Base-by-base conservation (phyloP, 1,140 invertebrate species). In the Coenobita brevimanus region DNA sequence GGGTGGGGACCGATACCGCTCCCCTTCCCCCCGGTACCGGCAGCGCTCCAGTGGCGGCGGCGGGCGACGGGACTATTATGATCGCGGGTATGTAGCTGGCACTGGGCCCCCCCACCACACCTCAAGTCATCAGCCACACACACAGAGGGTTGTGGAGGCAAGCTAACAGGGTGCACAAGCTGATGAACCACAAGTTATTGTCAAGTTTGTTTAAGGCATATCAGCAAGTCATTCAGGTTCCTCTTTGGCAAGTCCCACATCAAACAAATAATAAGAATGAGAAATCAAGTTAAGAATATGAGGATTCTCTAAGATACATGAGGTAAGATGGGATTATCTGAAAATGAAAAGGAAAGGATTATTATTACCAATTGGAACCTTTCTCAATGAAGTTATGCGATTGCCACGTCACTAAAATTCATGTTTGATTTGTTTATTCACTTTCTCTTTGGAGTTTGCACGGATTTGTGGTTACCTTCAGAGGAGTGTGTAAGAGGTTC, bases 171-270 rank as follows among this genome's bases (percentile, higher is more conserved):
- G 82, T 71, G 82, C 82, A 75, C 69, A 85, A 85, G 82, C 73
- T 85, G 82, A 85, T 85, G 71, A 85, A 85, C 82, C 82, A 75
- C 82, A 85, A 85, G 82, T 85, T 85, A 85, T 76, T 76, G 82
- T 85, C 46, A 85, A 85, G 82, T 69, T 85, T 75, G 71, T 85
- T 78, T 50, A 50, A 85, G 75, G 82, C 71, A 85, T 85, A 75
- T 54, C 73, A 85, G 54, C 60, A 50, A 85, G 75, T 69, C 57
- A 76, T 85, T 85, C 71, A 85, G 82, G 82, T 76, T 85, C 73
- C 43, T 85, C 75, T 57, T 75, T 69, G 75, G 36, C 82, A 85
- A 85, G 71, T 78, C 75, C 82, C 82, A 67, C 82, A 85, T 54
- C 73, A 43, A 71, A 76, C 73, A 85, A 57, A 85, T 54, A 75